These are phyloP conservation scores for Stenolophus ochropezus DNA, from an alignment of 2,888 invertebrate genomes.

Conservation along the genomic window DNA sequence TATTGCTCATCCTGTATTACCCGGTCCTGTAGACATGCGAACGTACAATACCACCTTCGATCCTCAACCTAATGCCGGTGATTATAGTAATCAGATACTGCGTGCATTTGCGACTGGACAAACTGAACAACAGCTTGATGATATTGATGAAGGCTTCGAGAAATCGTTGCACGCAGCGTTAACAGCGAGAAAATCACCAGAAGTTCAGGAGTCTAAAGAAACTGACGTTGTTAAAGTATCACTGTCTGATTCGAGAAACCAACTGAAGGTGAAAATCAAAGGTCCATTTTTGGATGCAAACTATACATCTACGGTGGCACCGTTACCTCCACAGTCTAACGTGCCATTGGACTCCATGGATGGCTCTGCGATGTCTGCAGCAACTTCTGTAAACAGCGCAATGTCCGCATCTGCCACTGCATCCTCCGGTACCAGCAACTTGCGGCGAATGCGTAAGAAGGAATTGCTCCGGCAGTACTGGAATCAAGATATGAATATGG, in stretches of 20 bases:
- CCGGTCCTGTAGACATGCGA: constrained; percentile 93
- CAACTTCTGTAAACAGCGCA: constrained; percentile 72
- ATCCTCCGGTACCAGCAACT: constrained; percentile 81
- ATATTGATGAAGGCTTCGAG: constrained; percentile 87
- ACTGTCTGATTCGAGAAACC: constrained; percentile 87
- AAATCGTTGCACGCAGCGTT: constrained; percentile 83
- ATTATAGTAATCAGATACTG: constrained; percentile 79
- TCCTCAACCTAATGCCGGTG: constrained; percentile 77
- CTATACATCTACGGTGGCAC: constrained; percentile 78
- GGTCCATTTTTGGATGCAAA: constrained; percentile 89
- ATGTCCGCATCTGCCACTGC: constrained; percentile 68
- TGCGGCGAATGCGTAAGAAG: constrained; percentile 92
- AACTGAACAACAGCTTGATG: constrained; percentile 82
- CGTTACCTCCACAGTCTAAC: constrained; percentile 77
- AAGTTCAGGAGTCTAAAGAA: constrained; percentile 67
- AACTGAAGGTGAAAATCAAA: constrained; percentile 92
- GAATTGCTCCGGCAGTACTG: constrained; percentile 89
- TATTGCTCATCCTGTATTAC: constrained; percentile 83
- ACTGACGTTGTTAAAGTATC: constrained; percentile 81
- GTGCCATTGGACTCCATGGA: constrained; percentile 71
- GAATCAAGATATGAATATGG: constrained; percentile 91
- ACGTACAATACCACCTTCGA: constrained; percentile 83
- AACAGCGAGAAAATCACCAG: constrained; percentile 75
- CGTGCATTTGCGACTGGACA: constrained; percentile 81
- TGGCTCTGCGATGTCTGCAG: constrained; percentile 72